A percentile compares a stretch with the other conserved stretches of the same genome.
These are phyloP conservation scores for Meleagris gallopavo DNA, from an alignment of 2,113 vertebrate genomes.

Conservation along the genomic window DNA sequence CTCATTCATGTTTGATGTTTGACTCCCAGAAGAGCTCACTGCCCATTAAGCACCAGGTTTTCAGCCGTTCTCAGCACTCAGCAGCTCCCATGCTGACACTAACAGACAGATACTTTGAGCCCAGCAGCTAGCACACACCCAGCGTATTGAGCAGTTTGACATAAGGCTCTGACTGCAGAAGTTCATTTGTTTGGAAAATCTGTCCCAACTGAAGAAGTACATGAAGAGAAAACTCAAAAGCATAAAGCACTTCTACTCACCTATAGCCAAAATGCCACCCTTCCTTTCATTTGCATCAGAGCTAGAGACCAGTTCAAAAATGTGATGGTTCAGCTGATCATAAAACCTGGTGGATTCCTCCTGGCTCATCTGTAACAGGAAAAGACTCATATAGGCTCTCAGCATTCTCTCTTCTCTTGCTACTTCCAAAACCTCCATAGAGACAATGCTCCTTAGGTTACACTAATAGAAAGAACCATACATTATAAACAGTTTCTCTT, in stretches of 20 bases:
- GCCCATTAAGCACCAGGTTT: background rate
- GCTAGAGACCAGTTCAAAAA: slow-evolving; percentile 98
- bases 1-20: background rate
- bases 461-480: background rate
- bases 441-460: background rate
- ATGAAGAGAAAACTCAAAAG: background rate
- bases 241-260: slow-evolving; percentile 74
- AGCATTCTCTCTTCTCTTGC: background rate
- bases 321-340: slow-evolving; percentile 97
- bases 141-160: background rate
- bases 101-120: background rate
- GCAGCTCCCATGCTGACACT: slow-evolving; percentile 1
- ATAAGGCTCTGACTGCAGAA: fast-evolving
- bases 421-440: background rate
- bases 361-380: slow-evolving; percentile 89
- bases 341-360: slow-evolving; percentile 98
- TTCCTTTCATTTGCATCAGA: slow-evolving; percentile 98
- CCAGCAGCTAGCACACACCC: background rate
- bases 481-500: background rate
- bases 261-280: slow-evolving; percentile 97
- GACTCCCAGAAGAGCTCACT: background rate
- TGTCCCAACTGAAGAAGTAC: background rate
- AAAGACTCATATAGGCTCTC: background rate
- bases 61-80: background rate
- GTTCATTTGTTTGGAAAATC: background rate